phyloP scores from a whole-genome alignment of 2,888 invertebrate species.

The Schrankia costaestrigalis region DNA sequence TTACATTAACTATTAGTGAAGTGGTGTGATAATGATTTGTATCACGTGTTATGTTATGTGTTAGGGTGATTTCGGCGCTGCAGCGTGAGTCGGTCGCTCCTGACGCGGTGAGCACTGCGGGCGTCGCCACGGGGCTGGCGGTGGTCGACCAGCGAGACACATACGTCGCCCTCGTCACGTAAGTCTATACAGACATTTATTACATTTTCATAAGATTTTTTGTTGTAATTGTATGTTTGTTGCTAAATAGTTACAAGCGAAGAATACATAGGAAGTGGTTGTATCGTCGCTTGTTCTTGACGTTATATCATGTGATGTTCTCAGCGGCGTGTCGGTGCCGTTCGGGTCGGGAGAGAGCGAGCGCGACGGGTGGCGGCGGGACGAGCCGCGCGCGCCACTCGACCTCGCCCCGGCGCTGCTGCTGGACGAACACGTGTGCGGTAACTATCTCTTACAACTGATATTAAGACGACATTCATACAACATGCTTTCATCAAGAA shows the following conservation, averaged over 20 bases:
- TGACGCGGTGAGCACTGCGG: slow-evolving; percentile 14
- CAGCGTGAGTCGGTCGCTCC: slow-evolving; percentile 30
- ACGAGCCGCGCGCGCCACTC: slow-evolving; percentile 43
- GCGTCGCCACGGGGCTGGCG: slow-evolving; percentile 80
- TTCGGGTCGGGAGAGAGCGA: slow-evolving; percentile 55
- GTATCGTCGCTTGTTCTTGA: no score
- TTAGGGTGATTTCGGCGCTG: slow-evolving; percentile 47
- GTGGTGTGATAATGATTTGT: no score
- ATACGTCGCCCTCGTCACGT: slow-evolving; percentile 86
- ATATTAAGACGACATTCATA: not conserved
- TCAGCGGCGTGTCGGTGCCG: slow-evolving; percentile 53
- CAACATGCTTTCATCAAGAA: not conserved
- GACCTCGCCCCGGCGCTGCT: slow-evolving; percentile 67
- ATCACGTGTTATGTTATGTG: slow-evolving; percentile 1
- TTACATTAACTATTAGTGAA: no score
- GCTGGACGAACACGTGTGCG: slow-evolving; percentile 55
- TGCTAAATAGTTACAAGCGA: no score
- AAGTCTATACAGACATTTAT: no score
- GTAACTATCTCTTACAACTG: slow-evolving; percentile 33
- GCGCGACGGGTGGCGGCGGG: slow-evolving; percentile 50
- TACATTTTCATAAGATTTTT: no score
- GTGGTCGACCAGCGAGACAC: slow-evolving; percentile 84
- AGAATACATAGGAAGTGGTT: no score
- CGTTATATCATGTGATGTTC: not conserved
- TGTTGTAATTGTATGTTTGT: no score